A percentile compares a stretch with the other conserved stretches of the same genome.
Conservation (phyloP, 64 coral and sea anemone species). For the Dendrophyllia cribrosa region DNA sequence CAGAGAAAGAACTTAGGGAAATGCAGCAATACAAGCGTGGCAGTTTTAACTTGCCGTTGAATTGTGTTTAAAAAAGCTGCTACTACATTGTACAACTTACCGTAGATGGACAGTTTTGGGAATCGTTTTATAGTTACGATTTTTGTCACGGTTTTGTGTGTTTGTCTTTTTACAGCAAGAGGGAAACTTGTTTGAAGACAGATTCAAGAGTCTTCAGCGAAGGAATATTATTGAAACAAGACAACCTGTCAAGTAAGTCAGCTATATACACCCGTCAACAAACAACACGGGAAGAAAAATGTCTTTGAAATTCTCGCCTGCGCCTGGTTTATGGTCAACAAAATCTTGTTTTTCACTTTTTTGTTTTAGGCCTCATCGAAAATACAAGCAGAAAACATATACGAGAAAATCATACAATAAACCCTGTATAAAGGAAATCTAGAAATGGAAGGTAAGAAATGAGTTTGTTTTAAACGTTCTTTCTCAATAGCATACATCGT, state of each 20-base stretch:
- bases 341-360: not conserved
- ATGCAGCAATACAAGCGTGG: no score
- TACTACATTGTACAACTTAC: no score
- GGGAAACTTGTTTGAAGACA: constrained; percentile 90
- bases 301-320: no score
- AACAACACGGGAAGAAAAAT: not conserved
- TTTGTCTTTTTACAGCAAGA: constrained; percentile 75
- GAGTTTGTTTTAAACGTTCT: no score
- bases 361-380: constrained; percentile 64
- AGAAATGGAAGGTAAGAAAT: not conserved
- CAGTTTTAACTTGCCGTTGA: no score
- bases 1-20: no score
- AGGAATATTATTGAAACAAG: constrained; percentile 93
- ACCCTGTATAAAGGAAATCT: constrained; percentile 63
- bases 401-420: constrained; percentile 61
- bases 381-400: constrained; percentile 80
- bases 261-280: not conserved
- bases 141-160: not conserved
- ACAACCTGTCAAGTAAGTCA: constrained; percentile 85
- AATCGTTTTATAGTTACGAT: no score
- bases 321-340: no score
- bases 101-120: no score
- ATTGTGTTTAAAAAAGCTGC: no score
- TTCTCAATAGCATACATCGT: no score
- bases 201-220: constrained; percentile 95